Percentiles rank a stretch among this genome's conserved stretches.
phyloP scores from a whole-genome alignment of 2,113 vertebrate species.

The Alaudala cheleensis region DNA sequence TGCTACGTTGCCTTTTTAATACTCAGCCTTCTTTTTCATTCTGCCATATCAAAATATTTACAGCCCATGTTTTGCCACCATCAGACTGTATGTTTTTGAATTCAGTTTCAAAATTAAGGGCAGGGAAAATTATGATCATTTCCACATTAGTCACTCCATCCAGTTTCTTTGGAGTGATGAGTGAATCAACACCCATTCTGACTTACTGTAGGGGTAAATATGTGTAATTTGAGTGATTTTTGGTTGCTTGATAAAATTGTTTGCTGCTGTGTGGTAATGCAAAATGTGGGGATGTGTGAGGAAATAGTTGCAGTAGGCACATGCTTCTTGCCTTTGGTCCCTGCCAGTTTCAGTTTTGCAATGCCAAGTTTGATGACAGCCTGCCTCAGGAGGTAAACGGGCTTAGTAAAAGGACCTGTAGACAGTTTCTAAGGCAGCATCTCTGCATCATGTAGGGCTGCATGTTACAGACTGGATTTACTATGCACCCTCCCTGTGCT shows the following conservation, averaged over 20 bases:
- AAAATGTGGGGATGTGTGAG: not conserved
- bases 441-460: not conserved
- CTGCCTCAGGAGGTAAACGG: not conserved
- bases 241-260: conserved; percentile 10
- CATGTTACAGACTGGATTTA: not conserved
- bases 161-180: conserved; percentile 38
- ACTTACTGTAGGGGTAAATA: conserved; percentile 48
- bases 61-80: conserved; percentile 35
- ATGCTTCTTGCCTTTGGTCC: not conserved
- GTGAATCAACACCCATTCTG: conserved; percentile 49
- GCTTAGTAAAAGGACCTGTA: not conserved
- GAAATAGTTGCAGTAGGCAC: not conserved
- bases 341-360: conserved; percentile 25
- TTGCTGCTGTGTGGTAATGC: not conserved
- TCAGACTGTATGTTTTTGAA: conserved; percentile 39
- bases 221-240: conserved; percentile 51
- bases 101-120: conserved; percentile 47
- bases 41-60: conserved; percentile 55
- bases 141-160: conserved; percentile 51
- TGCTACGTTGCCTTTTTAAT: not conserved
- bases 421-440: not conserved
- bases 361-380: conserved; percentile 1
- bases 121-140: conserved; percentile 54
- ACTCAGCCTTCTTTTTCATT: not conserved
- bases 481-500: not conserved